These are phyloP conservation scores for Diglossa cyanea DNA, from an alignment of 2,797 vertebrate species.

Conservation along the genomic window DNA sequence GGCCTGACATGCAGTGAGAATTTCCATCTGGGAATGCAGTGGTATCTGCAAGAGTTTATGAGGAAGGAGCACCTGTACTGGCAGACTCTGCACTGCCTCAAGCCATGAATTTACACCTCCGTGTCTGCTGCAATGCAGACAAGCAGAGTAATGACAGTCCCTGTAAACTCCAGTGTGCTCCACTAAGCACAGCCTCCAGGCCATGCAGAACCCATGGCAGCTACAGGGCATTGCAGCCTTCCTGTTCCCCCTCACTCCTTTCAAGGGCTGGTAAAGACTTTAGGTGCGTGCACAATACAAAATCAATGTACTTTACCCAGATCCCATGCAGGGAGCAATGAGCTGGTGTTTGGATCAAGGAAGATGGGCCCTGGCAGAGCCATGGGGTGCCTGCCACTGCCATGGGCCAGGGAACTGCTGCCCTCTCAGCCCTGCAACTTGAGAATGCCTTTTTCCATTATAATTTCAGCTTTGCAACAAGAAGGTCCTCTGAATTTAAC, in stretches of 20 bases:
- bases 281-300: fast-evolving
- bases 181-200: background rate
- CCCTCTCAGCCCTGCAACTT: background rate
- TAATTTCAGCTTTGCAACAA: background rate
- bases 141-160: background rate
- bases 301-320: background rate
- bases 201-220: background rate
- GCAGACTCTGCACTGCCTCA: background rate
- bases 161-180: background rate
- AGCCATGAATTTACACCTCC: background rate
- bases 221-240: fast-evolving
- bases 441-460: background rate
- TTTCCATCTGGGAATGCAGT: background rate
- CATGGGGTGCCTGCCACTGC: fast-evolving
- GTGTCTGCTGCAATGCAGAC: background rate
- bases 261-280: background rate
- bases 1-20: background rate
- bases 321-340: background rate
- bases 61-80: background rate
- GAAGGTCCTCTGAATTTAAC: background rate
- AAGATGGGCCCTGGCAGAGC: background rate
- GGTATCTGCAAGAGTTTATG: background rate
- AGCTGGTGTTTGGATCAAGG: background rate
- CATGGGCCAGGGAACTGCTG: background rate
- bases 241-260: background rate